Conservation (phyloP, 2,888 invertebrate species). For the Lasioglossum vierecki region DNA sequence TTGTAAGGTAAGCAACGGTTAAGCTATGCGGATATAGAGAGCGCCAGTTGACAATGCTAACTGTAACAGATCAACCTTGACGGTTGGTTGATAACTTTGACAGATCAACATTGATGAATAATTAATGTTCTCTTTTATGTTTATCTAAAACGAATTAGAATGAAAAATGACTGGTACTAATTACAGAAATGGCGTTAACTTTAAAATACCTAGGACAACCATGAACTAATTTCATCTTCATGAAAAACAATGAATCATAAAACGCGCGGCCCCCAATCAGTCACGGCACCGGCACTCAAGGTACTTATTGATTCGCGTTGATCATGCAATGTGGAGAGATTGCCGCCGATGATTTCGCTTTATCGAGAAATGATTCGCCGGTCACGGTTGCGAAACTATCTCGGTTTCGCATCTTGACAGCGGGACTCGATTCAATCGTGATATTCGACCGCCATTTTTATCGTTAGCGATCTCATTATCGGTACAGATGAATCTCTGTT, state of each 20-base stretch:
- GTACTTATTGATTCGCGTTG: constrained; percentile 24
- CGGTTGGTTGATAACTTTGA: too few relatives aligned
- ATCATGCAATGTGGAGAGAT: constrained; percentile 37
- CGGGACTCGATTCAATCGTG: constrained; percentile 34
- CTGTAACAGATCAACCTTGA: too few relatives aligned
- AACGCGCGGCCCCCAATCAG: background rate
- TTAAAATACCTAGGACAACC: background rate
- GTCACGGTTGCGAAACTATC: constrained; percentile 25
- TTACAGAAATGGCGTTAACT: background rate
- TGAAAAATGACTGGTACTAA: background rate
- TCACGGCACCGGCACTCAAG: background rate
- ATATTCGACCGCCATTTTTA: constrained; percentile 19
- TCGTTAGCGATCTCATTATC: constrained; percentile 14
- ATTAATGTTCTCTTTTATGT: too few relatives aligned
- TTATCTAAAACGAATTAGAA: too few relatives aligned
- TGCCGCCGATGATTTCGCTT: constrained; percentile 15
- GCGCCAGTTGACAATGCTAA: too few relatives aligned
- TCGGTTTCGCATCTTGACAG: constrained; percentile 41
- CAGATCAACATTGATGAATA: too few relatives aligned
- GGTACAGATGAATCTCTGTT: background rate
- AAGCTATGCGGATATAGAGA: too few relatives aligned
- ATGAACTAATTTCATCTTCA: background rate
- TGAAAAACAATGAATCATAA: background rate
- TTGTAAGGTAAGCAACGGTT: too few relatives aligned
- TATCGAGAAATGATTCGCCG: constrained; percentile 35